Conservation (phyloP, 2,888 invertebrate species). For the Stenurella melanura region DNA sequence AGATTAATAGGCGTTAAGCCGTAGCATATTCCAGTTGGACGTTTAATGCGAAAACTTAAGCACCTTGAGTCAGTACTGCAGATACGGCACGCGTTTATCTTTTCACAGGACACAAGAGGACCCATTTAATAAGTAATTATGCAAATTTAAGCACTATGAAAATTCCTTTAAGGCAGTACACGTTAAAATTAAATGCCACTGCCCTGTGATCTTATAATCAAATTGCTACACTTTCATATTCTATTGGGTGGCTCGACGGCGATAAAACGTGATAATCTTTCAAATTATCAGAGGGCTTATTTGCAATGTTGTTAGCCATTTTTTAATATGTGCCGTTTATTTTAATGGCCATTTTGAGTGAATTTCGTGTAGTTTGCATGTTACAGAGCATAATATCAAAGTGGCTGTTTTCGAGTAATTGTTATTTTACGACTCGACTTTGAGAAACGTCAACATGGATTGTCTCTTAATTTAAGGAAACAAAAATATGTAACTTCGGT, state of each 20-base stretch:
- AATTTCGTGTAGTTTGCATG: constrained; percentile 9
- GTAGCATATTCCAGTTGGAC: constrained; percentile 54
- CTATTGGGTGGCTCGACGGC: constrained; percentile 26
- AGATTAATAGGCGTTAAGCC: constrained; percentile 63
- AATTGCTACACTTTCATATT: constrained; percentile 32
- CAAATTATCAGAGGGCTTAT: constrained; percentile 29
- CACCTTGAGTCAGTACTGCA: constrained; percentile 57
- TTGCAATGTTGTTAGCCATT: constrained; percentile 26
- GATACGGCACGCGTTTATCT: constrained; percentile 64
- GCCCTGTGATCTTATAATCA: constrained; percentile 54
- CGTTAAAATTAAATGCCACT: constrained; percentile 57
- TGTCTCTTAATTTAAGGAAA: too few species aligned
- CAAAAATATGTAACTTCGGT: too few species aligned
- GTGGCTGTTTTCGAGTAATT: background rate
- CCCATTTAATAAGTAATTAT: constrained; percentile 65
- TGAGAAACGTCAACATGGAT: too few species aligned
- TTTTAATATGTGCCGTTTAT: constrained; percentile 1
- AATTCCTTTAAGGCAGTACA: constrained; percentile 52
- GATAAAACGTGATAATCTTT: constrained; percentile 43
- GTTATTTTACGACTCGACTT: background rate
- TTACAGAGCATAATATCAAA: background rate
- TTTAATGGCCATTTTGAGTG: background rate
- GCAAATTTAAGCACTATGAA: constrained; percentile 60
- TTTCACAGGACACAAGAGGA: constrained; percentile 57
- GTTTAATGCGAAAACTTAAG: constrained; percentile 59